phyloP scores from a whole-genome alignment of 1,140 invertebrate species.

The Pseudomyrmex cubaensis region DNA sequence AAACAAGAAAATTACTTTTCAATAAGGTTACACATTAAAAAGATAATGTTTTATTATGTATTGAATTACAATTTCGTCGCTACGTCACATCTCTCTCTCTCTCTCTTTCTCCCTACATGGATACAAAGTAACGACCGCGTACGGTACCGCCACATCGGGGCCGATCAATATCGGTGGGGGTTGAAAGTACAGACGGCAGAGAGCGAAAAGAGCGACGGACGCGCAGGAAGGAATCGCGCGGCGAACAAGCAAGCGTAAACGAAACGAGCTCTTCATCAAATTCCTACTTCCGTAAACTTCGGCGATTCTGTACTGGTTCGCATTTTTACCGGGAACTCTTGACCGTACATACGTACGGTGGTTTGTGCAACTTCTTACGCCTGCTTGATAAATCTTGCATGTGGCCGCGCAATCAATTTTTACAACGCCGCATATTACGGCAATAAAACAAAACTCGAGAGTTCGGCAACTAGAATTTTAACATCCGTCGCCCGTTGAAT shows the following conservation, averaged over 20 bases:
- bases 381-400: slow-evolving; percentile 65
- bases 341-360: slow-evolving; percentile 16
- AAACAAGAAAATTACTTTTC: neutral
- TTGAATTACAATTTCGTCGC: slow-evolving; percentile 34
- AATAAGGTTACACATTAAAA: neutral
- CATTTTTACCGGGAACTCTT: slow-evolving; percentile 32
- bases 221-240: slow-evolving; percentile 32
- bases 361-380: slow-evolving; percentile 41
- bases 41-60: neutral
- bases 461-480: slow-evolving; percentile 37
- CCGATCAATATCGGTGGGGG: slow-evolving; percentile 81
- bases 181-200: slow-evolving; percentile 66
- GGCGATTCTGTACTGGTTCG: slow-evolving; percentile 18
- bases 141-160: slow-evolving; percentile 65
- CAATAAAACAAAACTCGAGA: slow-evolving; percentile 49
- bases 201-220: slow-evolving; percentile 28
- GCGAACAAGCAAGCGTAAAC: slow-evolving; percentile 66
- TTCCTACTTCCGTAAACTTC: slow-evolving; percentile 48
- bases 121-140: slow-evolving; percentile 78
- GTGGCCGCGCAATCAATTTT: slow-evolving; percentile 59
- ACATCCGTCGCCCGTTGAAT: slow-evolving; percentile 28
- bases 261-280: slow-evolving; percentile 56
- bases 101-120: neutral
- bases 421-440: slow-evolving; percentile 5
- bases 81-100: slow-evolving; percentile 22